Evolutionary conservation across 2,888 invertebrate genomes (phyloP), one percentile per base, ranked within the genome.

Genomic region (Phyllotreta cruciferae): DNA sequence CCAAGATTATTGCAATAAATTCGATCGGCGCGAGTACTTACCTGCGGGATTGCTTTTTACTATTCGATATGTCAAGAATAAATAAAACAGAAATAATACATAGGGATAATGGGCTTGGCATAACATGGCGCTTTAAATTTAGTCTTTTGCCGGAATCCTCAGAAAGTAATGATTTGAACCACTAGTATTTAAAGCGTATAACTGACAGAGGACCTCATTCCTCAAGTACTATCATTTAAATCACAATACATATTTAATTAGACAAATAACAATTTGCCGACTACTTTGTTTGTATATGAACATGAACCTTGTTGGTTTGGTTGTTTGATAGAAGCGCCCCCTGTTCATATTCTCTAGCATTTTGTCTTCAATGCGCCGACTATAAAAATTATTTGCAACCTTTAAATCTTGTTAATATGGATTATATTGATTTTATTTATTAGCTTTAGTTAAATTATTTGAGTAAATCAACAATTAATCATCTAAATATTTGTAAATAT

Each of bases 41-140:
- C 81, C 80, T 69, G 77, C 71, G 34, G 75, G 74, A 73, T 78
- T 78, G 58, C 75, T 75, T 62, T 68, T 69, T 63, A 74, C 73
- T 60, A 69, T 70, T 57, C 63, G 68, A 71, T 70, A 71, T 62
- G 70, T 72, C 65, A 73, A 71, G 69, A 76, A 70, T 64, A 74
- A 72, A 70, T 75, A 77, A 73, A 79, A 69, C 66, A 78, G 64
- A 62, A 78, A 68, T 70, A 73, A 71, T 73, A 75, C 74, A 67
- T 73, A 70, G 69, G 75, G 71, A 71, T 72, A 75, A 76, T 79
- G 81, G 81, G 81, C 80, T 81, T 79, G 81, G 81, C 80, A 77
- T 74, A 79, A 77, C 81, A 81, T 81, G 79, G 78, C 80, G 79
- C 74, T 75, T 71, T 66, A 66, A 69, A 66, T 71, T 70, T 66